Evolutionary conservation across 2,797 vertebrate species (phyloP), one percentile per base, ranked within the genome.

Genomic region (Molossus molossus): DNA sequence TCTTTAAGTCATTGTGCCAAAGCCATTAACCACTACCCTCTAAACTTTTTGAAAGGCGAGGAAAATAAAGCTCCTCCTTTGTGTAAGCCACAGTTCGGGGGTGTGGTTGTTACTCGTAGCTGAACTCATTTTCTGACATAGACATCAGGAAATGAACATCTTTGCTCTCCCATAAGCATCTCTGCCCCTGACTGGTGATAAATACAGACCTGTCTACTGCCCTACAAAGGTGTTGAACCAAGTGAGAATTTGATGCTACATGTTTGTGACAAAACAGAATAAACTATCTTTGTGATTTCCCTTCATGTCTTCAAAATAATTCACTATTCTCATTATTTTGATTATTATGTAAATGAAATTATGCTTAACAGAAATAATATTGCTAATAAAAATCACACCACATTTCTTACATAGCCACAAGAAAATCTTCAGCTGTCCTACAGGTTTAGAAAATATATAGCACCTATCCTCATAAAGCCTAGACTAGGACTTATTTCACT

Each of bases 341-440:
- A 58, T 53, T 95, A 93, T 67, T 70, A 45, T 45, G 76, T 94
- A 90, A 58, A 83, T 29, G 81, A 62, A 69, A 55, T 72, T 83
- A 94, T 82, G 40, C 37, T 73, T 72, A 69, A 58, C 40, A 89
- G 58, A 90, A 94, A 88, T 72, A 94, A 64, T 23, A 86, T 58
- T 81, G 48, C 20, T 72, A 84, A 91, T 70, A 84, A 94, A 94
- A 95, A 65, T 14, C 2, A 37, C 23, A 33, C 5, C 45, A 69
- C 6, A 79, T 79, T 83, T 89, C n/a, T 89, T 67, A 76, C 25
- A 48, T 45, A 87, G 62, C 6, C 23, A 90, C 18, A 65, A 69
- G 70, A 80, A 95, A 89, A 58, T 2, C 40, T 75, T 89, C 20
- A 48, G 50, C 62, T 76, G 73, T 17, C 29, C 17, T 33, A 48